Evolutionary conservation across 2,888 invertebrate genomes (phyloP), one percentile per base, ranked within the genome.

Genomic region (Baronia brevicornis): DNA sequence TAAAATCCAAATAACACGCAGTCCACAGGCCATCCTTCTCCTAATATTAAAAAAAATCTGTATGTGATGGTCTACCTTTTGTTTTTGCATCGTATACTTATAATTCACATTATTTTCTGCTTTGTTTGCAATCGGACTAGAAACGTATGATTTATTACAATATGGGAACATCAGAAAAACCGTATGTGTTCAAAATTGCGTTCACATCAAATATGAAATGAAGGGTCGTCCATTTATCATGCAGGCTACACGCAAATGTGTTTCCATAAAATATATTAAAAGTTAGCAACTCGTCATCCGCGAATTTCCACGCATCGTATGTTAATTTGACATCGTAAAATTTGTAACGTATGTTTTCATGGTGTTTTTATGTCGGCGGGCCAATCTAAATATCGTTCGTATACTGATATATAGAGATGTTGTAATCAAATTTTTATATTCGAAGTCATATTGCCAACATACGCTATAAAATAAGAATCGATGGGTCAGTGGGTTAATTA

Each of bases 251-350:
- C 68, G 64, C 65, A 63, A 66, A 71, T n/a, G n/a, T n/a, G n/a
- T n/a, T n/a, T n/a, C n/a, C n/a, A n/a, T n/a, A n/a, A 59, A 60
- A 75, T 72, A 69, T 75, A 75, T 75, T 73, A 73, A 74, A 74
- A 68, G 56, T 72, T 77, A 69, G 54, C 60, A 51, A 58, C 64
- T 57, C 67, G 63, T 68, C 66, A 68, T 66, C 59, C 59, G 54
- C 47, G 52, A 54, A 56, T 58, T 65, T 57, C 60, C 60, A 57
- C 70, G 69, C 61, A 65, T 65, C 69, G 57, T 77, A 75, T 75
- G 79, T 65, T 71, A 79, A 79, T 78, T 73, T 64, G 48, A 46
- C 56, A 56, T 54, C 63, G 57, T 74, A 72, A 73, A 72, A 59
- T 52, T 57, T 59, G 57, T 56, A 52, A n/a, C n/a, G n/a, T n/a